A percentile compares a stretch with the other conserved stretches of the same genome.
These are phyloP conservation scores for Neomicropteryx cornuta DNA, from an alignment of 1,140 invertebrate genomes.

Conservation along the genomic window DNA sequence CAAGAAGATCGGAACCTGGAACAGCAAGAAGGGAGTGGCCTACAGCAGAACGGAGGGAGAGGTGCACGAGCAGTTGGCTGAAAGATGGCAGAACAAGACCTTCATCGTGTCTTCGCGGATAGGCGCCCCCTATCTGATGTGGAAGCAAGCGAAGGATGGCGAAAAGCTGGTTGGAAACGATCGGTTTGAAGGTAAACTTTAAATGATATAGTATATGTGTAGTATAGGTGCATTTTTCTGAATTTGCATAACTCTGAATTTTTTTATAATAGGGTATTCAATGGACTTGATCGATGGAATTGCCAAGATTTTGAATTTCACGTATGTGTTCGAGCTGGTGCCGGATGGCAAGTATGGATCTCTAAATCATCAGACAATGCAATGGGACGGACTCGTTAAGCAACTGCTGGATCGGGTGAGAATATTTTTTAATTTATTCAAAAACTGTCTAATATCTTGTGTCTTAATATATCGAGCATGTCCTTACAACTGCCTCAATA, in stretches of 20 bases:
- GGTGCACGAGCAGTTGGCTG: slow-evolving; percentile 34
- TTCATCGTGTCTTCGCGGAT: slow-evolving; percentile 46
- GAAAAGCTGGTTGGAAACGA: slow-evolving; percentile 43
- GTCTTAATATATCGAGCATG: too few relatives aligned
- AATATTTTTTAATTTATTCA: slow-evolving; percentile 5
- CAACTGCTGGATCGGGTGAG: slow-evolving; percentile 64
- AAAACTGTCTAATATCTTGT: slow-evolving; percentile 2
- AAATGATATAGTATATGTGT: too few relatives aligned
- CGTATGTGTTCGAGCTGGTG: slow-evolving; percentile 60
- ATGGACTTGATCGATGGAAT: slow-evolving; percentile 72
- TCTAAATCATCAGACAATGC: slow-evolving; percentile 52
- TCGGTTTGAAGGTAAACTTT: slow-evolving; percentile 56
- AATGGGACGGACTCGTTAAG: slow-evolving; percentile 80
- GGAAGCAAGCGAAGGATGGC: slow-evolving; percentile 38
- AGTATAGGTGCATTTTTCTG: too few relatives aligned
- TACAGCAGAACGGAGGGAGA: slow-evolving; percentile 30
- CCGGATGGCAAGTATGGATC: slow-evolving; percentile 63
- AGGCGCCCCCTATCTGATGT: slow-evolving; percentile 69
- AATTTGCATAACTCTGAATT: too few relatives aligned
- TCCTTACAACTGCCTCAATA: too few relatives aligned
- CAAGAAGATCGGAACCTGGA: slow-evolving; percentile 52
- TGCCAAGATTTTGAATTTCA: slow-evolving; percentile 61
- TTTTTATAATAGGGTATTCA: too few relatives aligned
- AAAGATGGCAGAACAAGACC: slow-evolving; percentile 45
- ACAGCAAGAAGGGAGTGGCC: slow-evolving; percentile 37